These are phyloP conservation scores for Channa argus DNA, from an alignment of 2,113 vertebrate species.

Conservation along the genomic window DNA sequence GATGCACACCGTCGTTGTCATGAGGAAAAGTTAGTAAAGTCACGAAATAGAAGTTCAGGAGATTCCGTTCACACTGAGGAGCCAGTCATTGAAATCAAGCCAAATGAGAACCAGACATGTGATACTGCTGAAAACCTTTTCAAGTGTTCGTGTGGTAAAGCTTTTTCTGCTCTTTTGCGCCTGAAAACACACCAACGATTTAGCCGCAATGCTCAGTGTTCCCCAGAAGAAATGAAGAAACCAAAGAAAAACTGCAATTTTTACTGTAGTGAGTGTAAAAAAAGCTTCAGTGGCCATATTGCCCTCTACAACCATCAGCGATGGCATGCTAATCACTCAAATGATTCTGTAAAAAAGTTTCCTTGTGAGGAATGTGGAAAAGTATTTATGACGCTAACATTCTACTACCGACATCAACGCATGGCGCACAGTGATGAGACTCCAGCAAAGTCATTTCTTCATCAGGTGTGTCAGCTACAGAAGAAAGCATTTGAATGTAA, in stretches of 20 bases:
- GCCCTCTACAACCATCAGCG: constrained; percentile 80
- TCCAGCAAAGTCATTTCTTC: constrained; percentile 83
- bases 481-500: constrained; percentile 85
- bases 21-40: constrained; percentile 83
- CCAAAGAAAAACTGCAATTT: constrained; percentile 67
- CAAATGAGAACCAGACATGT: constrained; percentile 27
- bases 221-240: constrained; percentile 65
- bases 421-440: constrained; percentile 74
- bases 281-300: constrained; percentile 70
- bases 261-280: constrained; percentile 79
- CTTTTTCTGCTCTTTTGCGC: constrained; percentile 70
- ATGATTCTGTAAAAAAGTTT: constrained; percentile 54
- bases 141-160: constrained; percentile 79
- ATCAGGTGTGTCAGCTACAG: constrained; percentile 84
- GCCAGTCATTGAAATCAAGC: constrained; percentile 26
- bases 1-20: constrained; percentile 86
- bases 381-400: constrained; percentile 76
- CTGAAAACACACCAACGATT: constrained; percentile 83
- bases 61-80: constrained; percentile 43
- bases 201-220: constrained; percentile 72
- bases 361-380: constrained; percentile 82
- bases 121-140: constrained; percentile 59
- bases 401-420: constrained; percentile 80
- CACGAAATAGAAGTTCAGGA: constrained; percentile 53
- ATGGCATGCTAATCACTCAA: constrained; percentile 77